Base-by-base conservation (phyloP, 1,140 invertebrate genomes). In the Dreissena rostriformis region DNA sequence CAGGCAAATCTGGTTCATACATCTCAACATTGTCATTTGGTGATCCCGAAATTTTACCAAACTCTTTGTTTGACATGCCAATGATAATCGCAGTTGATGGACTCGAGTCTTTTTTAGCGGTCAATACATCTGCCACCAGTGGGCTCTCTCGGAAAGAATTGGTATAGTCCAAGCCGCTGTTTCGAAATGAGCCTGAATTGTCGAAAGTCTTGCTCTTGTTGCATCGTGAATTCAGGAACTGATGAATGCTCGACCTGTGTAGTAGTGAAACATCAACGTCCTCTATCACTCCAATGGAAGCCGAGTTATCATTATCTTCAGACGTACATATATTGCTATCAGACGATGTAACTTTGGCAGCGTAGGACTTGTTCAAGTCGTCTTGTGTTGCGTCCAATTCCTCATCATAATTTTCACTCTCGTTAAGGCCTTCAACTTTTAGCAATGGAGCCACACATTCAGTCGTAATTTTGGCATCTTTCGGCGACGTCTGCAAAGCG, bases 141-240 rank as follows among this genome's bases (percentile, higher is more conserved):
- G 17, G 14, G 49, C 71, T 39, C 49, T 49, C 1, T n/a, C 26
- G 14, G 28, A 29, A n/a, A 49, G 71, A n/a, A 22, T 73, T 17
- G 28, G 28, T 49, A 49, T 49, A 39, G n/a, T 52, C 67, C 26
- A 26, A 17, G 15, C 67, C 67, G 24, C 67, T 68, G 17, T 26
- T n/a, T 39, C 39, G 51, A 57, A 70, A 57, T 19, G 66, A 80
- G 8, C 70, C 79, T 0, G 79, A 81, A 17, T 81, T 57, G 19
- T 82, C 71, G 26, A 82, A 55, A 61, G 39, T 82, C 26, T 71
- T 15, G 68, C 80, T 82, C 49, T 82, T 82, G 49, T 82, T 82
- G 52, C 71, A 82, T 22, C 80, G 22, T 24, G 80, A 82, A 71
- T 75, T 82, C 26, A 82, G 29, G 65, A 82, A 82, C 80, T 82